Evolutionary conservation across 2,797 vertebrate species (phyloP).

Genomic region (Oophaga sylvatica): DNA sequence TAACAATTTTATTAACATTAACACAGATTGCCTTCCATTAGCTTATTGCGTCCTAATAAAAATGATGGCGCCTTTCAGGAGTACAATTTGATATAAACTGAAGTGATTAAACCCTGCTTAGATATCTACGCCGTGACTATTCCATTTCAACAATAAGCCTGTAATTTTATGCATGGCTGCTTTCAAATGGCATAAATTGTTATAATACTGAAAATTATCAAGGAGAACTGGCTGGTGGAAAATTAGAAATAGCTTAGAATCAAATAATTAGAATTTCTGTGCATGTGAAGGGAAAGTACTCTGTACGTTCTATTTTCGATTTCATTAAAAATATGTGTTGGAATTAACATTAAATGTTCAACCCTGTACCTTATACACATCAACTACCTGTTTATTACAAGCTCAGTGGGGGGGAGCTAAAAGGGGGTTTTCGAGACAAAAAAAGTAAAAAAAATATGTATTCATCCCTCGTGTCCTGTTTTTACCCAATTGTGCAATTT

Average conservation of each 20-base stretch:
- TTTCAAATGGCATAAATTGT: slow-evolving; percentile 84
- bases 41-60: slow-evolving; percentile 83
- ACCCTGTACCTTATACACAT: slow-evolving; percentile 34
- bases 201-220: slow-evolving; percentile 80
- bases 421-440: neutral
- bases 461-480: neutral
- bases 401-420: neutral
- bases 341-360: slow-evolving; percentile 72
- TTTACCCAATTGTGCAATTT: neutral
- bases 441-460: neutral
- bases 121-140: slow-evolving; percentile 81
- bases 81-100: slow-evolving; percentile 83
- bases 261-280: slow-evolving; percentile 81
- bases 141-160: slow-evolving; percentile 81
- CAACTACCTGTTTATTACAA: slow-evolving; percentile 47
- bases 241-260: slow-evolving; percentile 80
- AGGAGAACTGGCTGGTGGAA: slow-evolving; percentile 80
- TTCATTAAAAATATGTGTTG: slow-evolving; percentile 81
- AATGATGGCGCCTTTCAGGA: slow-evolving; percentile 83
- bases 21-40: slow-evolving; percentile 81
- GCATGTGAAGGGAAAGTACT: slow-evolving; percentile 73
- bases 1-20: slow-evolving; percentile 83
- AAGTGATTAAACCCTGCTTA: slow-evolving; percentile 82
- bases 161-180: slow-evolving; percentile 87
- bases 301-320: slow-evolving; percentile 75